Percentiles rank a stretch among this genome's conserved stretches.
Evolutionary conservation across 2,797 vertebrate genomes (phyloP).

Genomic region (Rhinoraja longicauda): DNA sequence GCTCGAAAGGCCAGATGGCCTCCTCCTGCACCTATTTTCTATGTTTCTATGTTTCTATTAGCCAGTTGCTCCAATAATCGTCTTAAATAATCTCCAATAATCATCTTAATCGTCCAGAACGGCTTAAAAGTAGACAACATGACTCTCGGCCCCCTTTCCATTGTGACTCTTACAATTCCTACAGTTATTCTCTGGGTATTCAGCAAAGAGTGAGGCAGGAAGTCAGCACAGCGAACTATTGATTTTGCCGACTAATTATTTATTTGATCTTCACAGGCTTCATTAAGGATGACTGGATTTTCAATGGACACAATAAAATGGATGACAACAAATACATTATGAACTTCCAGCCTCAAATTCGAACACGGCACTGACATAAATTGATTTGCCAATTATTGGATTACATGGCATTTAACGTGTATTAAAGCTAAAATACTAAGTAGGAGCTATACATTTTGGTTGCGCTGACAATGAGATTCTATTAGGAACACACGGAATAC

Average conservation of each 20-base stretch:
- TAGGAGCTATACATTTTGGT: background rate
- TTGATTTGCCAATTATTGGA: slow-evolving; percentile 3
- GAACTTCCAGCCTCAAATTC: background rate
- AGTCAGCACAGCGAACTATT: background rate
- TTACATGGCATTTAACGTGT: background rate
- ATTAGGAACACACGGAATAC: too few relatives aligned
- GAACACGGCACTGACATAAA: background rate
- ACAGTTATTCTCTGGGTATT: background rate
- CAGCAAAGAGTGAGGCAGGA: background rate
- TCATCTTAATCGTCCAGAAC: too few relatives aligned
- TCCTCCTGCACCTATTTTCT: too few relatives aligned
- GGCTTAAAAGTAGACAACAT: background rate
- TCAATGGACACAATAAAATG: slow-evolving; percentile 7
- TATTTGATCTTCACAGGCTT: background rate
- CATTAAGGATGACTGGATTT: background rate
- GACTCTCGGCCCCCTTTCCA: background rate
- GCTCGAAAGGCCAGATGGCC: too few relatives aligned
- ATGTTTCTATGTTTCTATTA: too few relatives aligned
- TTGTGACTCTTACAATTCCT: background rate
- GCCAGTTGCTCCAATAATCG: too few relatives aligned
- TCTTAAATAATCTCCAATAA: too few relatives aligned
- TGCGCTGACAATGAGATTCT: background rate
- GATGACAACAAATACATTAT: background rate
- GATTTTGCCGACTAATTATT: slow-evolving; percentile 10
- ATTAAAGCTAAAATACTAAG: background rate